Base-by-base conservation (phyloP, 2,797 vertebrate genomes). In the Enteromius viviparus region DNA sequence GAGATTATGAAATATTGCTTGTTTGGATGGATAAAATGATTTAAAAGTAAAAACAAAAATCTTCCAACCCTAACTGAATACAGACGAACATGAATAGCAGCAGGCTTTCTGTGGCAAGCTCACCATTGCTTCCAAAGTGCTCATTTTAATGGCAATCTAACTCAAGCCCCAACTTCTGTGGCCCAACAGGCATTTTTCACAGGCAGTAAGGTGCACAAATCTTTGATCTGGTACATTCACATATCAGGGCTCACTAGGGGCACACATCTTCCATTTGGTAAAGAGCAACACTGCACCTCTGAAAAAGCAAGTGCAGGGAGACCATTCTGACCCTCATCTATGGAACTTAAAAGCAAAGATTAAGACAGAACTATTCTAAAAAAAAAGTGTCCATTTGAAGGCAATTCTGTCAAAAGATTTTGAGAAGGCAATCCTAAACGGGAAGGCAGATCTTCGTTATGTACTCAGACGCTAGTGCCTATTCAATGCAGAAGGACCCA, bases 101-200 rank as follows among this genome's bases (percentile, higher is more conserved):
- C 97, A 97, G 89, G 92, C 92, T 85, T 82, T 93, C 94, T 91
- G 93, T 92, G 96, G 95, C 93, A 94, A 91, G 91, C 91, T 92
- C 94, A 93, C 88, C 86, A 94, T 94, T 94, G 96, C 96, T 96
- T 95, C 95, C 94, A 98, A 99, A 98, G 98, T 99, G 98, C 97
- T 99, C 94, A 95, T 93, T 96, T 94, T 93, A 93, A 96, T 93
- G 95, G 91, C 92, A 86, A 88, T 93, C 62, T 68, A 76, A 66
- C 80, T 90, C 95, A 90, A 94, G 94, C 85, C 87, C 85, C 91
- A 92, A 91, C 85, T 86, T 91, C 90, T 76, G 92, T 89, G 93
- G 92, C 93, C 93, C 92, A 93, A 94, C 92, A 94, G 93, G 93
- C 96, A 94, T 95, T 96, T 91, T 87, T 84, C 93, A 92, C 92